Evolutionary conservation across 2,888 invertebrate genomes (phyloP).

Genomic region (Trachelus iudaicus): DNA sequence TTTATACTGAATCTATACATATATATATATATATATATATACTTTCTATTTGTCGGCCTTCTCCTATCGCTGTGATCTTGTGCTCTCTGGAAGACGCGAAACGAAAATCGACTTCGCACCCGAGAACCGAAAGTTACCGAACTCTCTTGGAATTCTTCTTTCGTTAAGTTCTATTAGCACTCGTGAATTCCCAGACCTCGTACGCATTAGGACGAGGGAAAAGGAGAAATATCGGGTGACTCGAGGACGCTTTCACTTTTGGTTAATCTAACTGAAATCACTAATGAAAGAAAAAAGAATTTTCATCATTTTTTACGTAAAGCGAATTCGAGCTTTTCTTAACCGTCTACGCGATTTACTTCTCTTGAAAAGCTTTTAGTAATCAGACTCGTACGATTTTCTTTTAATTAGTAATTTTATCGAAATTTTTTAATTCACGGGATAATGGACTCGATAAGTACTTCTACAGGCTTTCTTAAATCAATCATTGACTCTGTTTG

Average conservation of each 20-base stretch:
- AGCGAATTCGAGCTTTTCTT: neutral
- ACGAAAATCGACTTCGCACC: neutral
- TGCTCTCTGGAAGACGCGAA: neutral
- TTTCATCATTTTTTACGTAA: neutral
- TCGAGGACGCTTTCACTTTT: no score
- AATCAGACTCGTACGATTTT: no score
- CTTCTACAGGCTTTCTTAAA: no score
- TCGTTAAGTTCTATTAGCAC: slow-evolving; percentile 24
- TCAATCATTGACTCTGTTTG: no score
- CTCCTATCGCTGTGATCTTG: neutral
- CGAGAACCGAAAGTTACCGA: neutral
- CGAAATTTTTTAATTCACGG: no score
- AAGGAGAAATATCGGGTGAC: no score
- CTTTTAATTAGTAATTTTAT: no score
- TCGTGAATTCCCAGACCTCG: neutral
- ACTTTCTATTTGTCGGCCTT: neutral
- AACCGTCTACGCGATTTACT: neutral
- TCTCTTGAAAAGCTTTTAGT: no score
- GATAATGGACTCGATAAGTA: no score
- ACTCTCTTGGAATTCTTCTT: neutral
- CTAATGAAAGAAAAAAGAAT: no score
- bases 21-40: neutral
- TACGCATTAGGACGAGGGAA: neutral
- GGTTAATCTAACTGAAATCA: no score
- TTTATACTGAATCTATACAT: neutral